Evolutionary conservation across 1,140 invertebrate genomes (phyloP).

Genomic region (Caenorhabditis inopinata): DNA sequence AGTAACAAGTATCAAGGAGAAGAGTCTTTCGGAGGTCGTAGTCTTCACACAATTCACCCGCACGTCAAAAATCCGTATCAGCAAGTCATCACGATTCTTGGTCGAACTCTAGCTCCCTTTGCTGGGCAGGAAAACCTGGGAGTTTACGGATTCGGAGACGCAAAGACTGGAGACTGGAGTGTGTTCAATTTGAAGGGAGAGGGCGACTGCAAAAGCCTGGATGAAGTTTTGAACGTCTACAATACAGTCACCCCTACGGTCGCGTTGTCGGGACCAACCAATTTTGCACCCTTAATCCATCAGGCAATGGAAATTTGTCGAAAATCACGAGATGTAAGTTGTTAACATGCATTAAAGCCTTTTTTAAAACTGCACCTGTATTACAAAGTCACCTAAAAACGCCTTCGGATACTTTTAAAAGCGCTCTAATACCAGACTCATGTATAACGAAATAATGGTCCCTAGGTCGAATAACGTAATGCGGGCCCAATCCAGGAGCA

Average conservation of each 20-base stretch:
- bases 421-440: too few species aligned
- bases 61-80: constrained; percentile 67
- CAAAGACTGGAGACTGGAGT: constrained; percentile 66
- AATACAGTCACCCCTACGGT: constrained; percentile 66
- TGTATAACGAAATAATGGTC: too few species aligned
- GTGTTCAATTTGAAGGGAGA: constrained; percentile 68
- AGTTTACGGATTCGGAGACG: constrained; percentile 70
- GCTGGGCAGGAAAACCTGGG: constrained; percentile 68
- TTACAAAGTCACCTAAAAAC: too few species aligned
- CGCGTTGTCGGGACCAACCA: constrained; percentile 67
- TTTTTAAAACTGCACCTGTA: too few species aligned
- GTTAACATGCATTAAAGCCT: neutral
- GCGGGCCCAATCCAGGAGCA: too few species aligned
- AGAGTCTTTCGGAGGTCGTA: constrained; percentile 68
- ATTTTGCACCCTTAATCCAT: constrained; percentile 70
- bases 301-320: constrained; percentile 69
- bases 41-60: constrained; percentile 67
- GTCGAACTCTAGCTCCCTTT: constrained; percentile 69
- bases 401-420: too few species aligned
- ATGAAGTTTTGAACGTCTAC: constrained; percentile 68
- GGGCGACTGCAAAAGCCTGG: constrained; percentile 67
- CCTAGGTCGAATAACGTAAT: too few species aligned
- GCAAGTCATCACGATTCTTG: constrained; percentile 67
- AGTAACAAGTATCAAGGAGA: constrained; percentile 71
- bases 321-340: constrained; percentile 58